Conservation (phyloP, 2,888 invertebrate genomes). For the Melolontha melolontha region DNA sequence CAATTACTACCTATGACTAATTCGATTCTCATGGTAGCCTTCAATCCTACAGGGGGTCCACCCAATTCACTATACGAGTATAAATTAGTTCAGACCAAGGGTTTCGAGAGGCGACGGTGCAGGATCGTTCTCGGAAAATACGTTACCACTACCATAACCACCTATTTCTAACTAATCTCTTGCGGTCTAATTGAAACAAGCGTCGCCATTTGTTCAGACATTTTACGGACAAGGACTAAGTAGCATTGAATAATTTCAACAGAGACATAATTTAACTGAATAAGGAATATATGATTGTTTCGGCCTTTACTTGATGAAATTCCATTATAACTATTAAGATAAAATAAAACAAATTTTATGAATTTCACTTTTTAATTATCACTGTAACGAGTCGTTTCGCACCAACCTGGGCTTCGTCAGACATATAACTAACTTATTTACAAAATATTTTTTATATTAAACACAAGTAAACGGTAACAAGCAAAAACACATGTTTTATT, state of each 20-base stretch:
- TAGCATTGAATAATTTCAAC: constrained; percentile 4
- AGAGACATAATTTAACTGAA: constrained; percentile 8
- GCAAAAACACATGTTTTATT: no score
- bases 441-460: no score
- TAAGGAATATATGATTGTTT: not conserved
- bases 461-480: no score
- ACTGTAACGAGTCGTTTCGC: no score
- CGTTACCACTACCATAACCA: constrained; percentile 11
- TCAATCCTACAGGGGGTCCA: constrained; percentile 2
- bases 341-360: no score
- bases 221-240: constrained; percentile 14
- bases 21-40: constrained; percentile 19
- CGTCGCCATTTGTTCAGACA: constrained; percentile 14
- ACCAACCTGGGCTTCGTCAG: no score
- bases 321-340: no score
- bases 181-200: constrained; percentile 21
- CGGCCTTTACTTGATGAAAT: no score
- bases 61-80: constrained; percentile 6
- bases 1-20: constrained; percentile 19
- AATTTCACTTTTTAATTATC: no score
- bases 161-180: constrained; percentile 23
- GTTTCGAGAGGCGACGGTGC: constrained; percentile 4
- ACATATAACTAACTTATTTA: no score
- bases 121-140: not conserved
- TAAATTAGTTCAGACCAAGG: constrained; percentile 4